phyloP scores from a whole-genome alignment of 2,113 vertebrate species.

The Solea solea region DNA sequence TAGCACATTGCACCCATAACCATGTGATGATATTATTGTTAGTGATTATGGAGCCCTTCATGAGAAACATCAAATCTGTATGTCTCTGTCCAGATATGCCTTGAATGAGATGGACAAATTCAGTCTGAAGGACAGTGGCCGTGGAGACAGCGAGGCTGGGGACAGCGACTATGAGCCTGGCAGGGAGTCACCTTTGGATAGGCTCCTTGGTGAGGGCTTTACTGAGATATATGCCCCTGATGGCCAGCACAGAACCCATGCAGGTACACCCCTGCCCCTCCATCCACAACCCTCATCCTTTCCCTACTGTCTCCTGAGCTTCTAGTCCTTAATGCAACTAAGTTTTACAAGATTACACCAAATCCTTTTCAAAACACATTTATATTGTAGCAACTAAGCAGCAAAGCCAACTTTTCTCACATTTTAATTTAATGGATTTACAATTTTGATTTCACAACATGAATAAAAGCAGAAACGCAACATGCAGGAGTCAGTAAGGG shows the following conservation, averaged over 20 bases:
- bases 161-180: constrained; percentile 98
- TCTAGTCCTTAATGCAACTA: not conserved
- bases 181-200: constrained; percentile 94
- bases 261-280: constrained; percentile 84
- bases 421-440: no score
- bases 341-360: not conserved
- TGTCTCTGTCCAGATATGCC: constrained; percentile 86
- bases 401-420: no score
- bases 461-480: no score
- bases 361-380: not conserved
- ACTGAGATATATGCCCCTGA: constrained; percentile 93
- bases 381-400: no score
- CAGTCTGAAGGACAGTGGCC: constrained; percentile 98
- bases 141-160: constrained; percentile 97
- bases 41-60: not conserved
- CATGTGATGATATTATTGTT: constrained; percentile 12
- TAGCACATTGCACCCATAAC: not conserved
- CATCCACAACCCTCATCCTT: constrained; percentile 1
- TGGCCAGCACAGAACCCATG: constrained; percentile 89
- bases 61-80: constrained; percentile 2
- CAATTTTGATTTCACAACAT: no score
- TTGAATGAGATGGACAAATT: constrained; percentile 99
- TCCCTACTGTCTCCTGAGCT: not conserved
- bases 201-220: constrained; percentile 94
- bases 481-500: no score